phyloP scores from a whole-genome alignment of 1,140 invertebrate genomes.

The Hylyphantes graminicola region DNA sequence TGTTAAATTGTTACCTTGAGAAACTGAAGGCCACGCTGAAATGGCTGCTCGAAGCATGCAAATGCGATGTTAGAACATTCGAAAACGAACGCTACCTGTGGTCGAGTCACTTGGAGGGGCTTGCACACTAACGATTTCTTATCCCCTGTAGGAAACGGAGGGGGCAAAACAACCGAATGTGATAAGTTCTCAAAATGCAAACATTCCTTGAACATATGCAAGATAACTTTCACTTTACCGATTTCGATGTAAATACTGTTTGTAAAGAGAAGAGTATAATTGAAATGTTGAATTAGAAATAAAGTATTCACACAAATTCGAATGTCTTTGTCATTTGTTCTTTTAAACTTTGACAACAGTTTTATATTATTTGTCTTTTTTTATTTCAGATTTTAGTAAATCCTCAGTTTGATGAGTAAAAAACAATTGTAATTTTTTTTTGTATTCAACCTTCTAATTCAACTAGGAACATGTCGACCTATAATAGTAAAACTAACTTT shows the following conservation, averaged over 20 bases:
- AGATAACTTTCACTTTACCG: constrained; percentile 47
- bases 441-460: too few species aligned
- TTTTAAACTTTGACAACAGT: too few species aligned
- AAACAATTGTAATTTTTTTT: too few species aligned
- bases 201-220: constrained; percentile 54
- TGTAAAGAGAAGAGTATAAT: constrained; percentile 58
- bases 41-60: too few species aligned
- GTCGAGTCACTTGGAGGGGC: constrained; percentile 7
- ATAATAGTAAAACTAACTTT: too few species aligned
- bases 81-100: background rate
- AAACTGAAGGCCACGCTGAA: too few species aligned
- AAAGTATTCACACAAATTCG: constrained; percentile 51
- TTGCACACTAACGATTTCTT: constrained; percentile 16
- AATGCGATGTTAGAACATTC: too few species aligned
- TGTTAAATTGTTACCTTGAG: too few species aligned
- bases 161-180: constrained; percentile 29
- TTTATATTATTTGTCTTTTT: too few species aligned
- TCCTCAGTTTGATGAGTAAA: too few species aligned
- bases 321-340: background rate
- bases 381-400: too few species aligned
- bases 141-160: constrained; percentile 32
- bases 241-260: constrained; percentile 57
- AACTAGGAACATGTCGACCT: too few species aligned
- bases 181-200: constrained; percentile 55
- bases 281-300: constrained; percentile 58